phyloP scores from a whole-genome alignment of 2,113 vertebrate genomes.

The Notothenia coriiceps region DNA sequence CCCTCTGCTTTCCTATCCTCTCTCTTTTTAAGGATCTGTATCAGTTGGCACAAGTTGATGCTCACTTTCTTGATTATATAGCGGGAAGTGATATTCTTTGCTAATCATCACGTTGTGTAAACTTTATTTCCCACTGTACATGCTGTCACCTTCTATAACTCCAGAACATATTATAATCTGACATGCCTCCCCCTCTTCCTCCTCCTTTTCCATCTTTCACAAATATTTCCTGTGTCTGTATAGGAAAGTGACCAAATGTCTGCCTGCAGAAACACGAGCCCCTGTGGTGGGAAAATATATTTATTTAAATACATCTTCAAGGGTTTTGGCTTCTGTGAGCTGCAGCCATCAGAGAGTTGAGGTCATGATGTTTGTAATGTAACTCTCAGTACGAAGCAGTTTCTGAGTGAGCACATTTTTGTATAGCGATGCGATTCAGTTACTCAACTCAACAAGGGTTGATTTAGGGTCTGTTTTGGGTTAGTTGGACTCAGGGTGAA shows the following conservation, averaged over 20 bases:
- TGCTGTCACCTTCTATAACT: conserved; percentile 3
- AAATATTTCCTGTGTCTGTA: conserved; percentile 9
- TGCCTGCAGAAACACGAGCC: neutral
- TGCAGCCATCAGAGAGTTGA: conserved; percentile 12
- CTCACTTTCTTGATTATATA: too few species aligned
- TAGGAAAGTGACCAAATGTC: neutral
- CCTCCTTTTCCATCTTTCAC: conserved; percentile 2
- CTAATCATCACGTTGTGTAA: too few species aligned
- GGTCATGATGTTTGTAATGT: neutral
- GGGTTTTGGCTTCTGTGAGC: conserved; percentile 11
- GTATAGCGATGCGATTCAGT: too few species aligned
- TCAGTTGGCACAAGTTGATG: too few species aligned
- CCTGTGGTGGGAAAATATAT: neutral
- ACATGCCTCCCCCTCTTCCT: neutral
- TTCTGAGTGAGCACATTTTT: neutral
- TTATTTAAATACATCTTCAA: conserved; percentile 6
- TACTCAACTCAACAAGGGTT: too few species aligned
- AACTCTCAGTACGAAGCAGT: neutral
- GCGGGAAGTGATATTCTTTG: too few species aligned
- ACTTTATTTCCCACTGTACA: neutral
- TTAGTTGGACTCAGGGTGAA: too few species aligned
- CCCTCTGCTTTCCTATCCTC: too few species aligned
- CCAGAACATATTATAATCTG: conserved; percentile 4
- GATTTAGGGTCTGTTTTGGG: too few species aligned
- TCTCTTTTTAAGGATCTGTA: too few species aligned